Evolutionary conservation across 2,797 vertebrate species (phyloP), one percentile per base, ranked within the genome.

Genomic region (Takifugu rubripes): DNA sequence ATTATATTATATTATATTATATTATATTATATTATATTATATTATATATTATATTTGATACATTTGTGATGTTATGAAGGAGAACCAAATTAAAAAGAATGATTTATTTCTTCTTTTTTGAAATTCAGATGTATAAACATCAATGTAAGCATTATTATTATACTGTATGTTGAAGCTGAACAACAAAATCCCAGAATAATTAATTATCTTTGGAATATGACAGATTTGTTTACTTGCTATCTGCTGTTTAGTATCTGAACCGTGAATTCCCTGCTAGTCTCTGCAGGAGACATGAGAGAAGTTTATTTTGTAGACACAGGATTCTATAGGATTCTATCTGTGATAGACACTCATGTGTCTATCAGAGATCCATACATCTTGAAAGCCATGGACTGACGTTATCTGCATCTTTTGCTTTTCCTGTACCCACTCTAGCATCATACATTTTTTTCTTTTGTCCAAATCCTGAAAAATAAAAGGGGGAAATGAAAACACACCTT

Each of bases 401-500:
- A 76, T 81, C 57, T 71, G 49, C 49, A 31, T 78, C 68, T 44
- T 47, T 50, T 64, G 62, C 66, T 52, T 62, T 73, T 54, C 59
- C 73, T 63, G 53, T 70, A 50, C 72, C 64, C 70, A 55, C 68
- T 72, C 74, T 48, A 67, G 60, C 75, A 69, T 72, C 73, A 79
- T 85, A 21, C 21, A 21, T 21, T 21, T 21, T 21, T 78, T 83
- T 77, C 84, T 85, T 84, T 88, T 85, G 81, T 78, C 77, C 64
- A 27, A 57, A 87, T 85, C 59, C 74, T 58, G 66, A 78, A 86
- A 40, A 87, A 84, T 86, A 86, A 78, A 85, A 71, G 69, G 54
- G 65, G 65, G 71, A 87, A 90, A 88, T 89, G 75, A 87, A 89
- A 90, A 86, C 81, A 89, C 83, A 85, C 78, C 77, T 86, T 88